Conservation (phyloP, 1,140 invertebrate species). For the Mylabris phalerata region DNA sequence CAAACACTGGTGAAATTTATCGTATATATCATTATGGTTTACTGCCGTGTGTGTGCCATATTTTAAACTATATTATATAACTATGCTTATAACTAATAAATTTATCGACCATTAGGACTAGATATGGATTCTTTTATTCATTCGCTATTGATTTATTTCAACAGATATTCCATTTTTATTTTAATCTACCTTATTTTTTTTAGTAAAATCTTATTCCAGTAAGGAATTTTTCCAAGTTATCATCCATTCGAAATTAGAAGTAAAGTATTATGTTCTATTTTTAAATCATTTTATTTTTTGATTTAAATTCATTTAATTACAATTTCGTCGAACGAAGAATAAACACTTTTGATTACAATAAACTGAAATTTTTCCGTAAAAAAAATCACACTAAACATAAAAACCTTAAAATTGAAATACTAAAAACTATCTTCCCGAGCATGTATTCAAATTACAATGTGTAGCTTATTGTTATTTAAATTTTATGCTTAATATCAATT, state of each 20-base stretch:
- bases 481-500: slow-evolving; percentile 2
- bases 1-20: neutral
- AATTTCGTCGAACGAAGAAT: neutral
- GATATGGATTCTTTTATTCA: slow-evolving; percentile 17
- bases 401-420: slow-evolving; percentile 26
- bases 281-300: no score
- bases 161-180: no score
- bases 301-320: no score
- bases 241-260: no score
- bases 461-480: slow-evolving; percentile 3
- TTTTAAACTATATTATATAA: slow-evolving; percentile 32
- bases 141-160: neutral
- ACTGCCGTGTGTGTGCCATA: slow-evolving; percentile 36
- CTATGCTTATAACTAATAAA: slow-evolving; percentile 31
- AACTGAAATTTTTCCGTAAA: slow-evolving; percentile 24
- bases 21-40: slow-evolving; percentile 18
- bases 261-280: no score
- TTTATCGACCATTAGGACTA: slow-evolving; percentile 17
- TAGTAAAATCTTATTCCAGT: no score
- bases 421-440: slow-evolving; percentile 23
- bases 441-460: slow-evolving; percentile 13
- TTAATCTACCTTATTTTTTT: no score
- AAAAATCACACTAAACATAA: slow-evolving; percentile 27
- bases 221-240: no score
- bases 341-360: slow-evolving; percentile 24